phyloP scores from a whole-genome alignment of 1,140 invertebrate species.

The Nilaparvata lugens region DNA sequence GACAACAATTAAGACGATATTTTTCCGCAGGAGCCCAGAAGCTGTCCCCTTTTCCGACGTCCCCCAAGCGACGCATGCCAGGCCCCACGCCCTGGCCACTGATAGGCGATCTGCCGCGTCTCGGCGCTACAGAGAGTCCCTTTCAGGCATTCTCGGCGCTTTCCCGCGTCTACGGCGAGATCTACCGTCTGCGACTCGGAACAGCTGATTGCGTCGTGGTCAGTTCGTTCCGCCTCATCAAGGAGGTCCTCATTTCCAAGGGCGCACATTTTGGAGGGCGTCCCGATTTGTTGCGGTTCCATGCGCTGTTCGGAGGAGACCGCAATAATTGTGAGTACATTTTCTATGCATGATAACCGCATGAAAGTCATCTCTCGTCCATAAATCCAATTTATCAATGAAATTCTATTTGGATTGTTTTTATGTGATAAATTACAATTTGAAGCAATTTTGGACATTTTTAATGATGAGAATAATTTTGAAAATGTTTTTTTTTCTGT shows the following conservation, averaged over 20 bases:
- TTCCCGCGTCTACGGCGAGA: constrained; percentile 59
- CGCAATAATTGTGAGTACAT: constrained; percentile 65
- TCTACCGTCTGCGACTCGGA: constrained; percentile 64
- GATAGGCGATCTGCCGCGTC: constrained; percentile 57
- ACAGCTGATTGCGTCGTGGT: constrained; percentile 61
- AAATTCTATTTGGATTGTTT: too few relatives aligned
- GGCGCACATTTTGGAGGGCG: constrained; percentile 69
- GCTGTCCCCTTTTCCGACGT: not conserved
- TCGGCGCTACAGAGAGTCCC: constrained; percentile 53
- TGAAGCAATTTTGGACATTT: too few relatives aligned
- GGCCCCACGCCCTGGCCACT: constrained; percentile 58
- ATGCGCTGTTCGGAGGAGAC: constrained; percentile 62
- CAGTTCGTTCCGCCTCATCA: constrained; percentile 60
- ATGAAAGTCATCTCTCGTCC: too few relatives aligned
- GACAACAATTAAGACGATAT: too few relatives aligned
- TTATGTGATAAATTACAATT: too few relatives aligned
- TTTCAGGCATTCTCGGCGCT: constrained; percentile 61
- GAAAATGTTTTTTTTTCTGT: too few relatives aligned
- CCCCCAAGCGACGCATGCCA: constrained; percentile 29
- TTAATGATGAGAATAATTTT: too few relatives aligned
- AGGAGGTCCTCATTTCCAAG: constrained; percentile 70
- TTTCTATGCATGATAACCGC: too few relatives aligned
- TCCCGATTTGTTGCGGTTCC: constrained; percentile 67
- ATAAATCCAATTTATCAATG: too few relatives aligned
- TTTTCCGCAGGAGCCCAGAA: not conserved